A percentile compares a stretch with the other conserved stretches of the same genome.
These are phyloP conservation scores for Corydoras sp. DNA, from an alignment of 2,113 vertebrate genomes.

Conservation along the genomic window DNA sequence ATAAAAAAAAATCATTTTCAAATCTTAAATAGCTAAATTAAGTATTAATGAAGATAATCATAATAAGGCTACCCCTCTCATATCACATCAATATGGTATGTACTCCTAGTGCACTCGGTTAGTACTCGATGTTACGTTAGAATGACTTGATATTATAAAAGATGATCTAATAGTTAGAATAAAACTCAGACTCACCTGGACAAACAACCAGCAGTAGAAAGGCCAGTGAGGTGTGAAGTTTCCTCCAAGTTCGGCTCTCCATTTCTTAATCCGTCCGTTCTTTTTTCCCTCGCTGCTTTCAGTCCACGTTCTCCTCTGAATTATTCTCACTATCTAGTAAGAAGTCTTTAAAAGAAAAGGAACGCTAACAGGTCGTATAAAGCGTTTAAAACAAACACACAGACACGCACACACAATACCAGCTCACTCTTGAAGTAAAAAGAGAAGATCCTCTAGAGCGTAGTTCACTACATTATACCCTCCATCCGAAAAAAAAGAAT, in stretches of 20 bases:
- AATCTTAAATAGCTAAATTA: too few relatives aligned
- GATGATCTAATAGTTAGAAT: background rate
- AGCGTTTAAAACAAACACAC: too few relatives aligned
- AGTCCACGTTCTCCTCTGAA: slow-evolving; percentile 8
- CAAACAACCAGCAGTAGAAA: slow-evolving; percentile 48
- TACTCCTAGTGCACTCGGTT: too few relatives aligned
- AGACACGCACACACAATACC: too few relatives aligned
- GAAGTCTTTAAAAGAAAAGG: too few relatives aligned
- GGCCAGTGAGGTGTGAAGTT: slow-evolving; percentile 54
- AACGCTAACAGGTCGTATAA: too few relatives aligned
- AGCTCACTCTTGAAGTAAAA: too few relatives aligned
- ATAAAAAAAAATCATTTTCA: too few relatives aligned
- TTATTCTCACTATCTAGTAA: slow-evolving; percentile 25
- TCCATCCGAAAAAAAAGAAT: background rate
- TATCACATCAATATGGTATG: too few relatives aligned
- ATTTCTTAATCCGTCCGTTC: slow-evolving; percentile 44
- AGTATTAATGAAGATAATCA: too few relatives aligned
- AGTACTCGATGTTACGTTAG: background rate
- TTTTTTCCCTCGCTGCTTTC: slow-evolving; percentile 20
- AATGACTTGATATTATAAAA: background rate
- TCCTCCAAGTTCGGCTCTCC: slow-evolving; percentile 54
- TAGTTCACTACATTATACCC: background rate
- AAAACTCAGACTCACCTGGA: slow-evolving; percentile 54
- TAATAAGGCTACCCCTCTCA: too few relatives aligned
- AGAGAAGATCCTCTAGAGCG: background rate